Evolutionary conservation across 2,888 invertebrate species (phyloP), one percentile per base, ranked within the genome.

Genomic region (Galerucella calmariensis): DNA sequence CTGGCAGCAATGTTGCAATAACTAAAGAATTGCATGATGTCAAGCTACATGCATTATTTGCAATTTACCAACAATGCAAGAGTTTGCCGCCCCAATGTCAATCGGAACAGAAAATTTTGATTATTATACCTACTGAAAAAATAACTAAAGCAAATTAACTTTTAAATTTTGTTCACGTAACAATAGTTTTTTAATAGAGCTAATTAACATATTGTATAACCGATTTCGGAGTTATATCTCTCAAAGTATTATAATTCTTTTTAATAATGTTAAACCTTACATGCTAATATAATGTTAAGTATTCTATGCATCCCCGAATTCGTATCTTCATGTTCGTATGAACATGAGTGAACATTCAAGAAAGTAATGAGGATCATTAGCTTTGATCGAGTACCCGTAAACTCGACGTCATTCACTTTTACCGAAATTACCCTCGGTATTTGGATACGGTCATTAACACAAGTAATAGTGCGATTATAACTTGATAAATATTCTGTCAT

Each of bases 281-380:
- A n/a, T n/a, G 16, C 56, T 20, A 56, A 56, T 35, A 61, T 61
- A 27, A 61, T 35, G n/a, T 35, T 9, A 61, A 61, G 35, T 61
- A 14, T 61, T 35, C 35, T 35, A 61, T 61, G 35, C 35, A 61
- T 61, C n/a, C 61, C 8, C 35, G 35, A 61, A 35, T 61, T 14
- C 61, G 20, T 56, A 14, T 20, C 56, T 56, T 20, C 8, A 56
- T 56, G 56, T 56, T 56, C 56, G 16, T 56, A 56, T 56, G 20
- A 56, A 9, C 81, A 80, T 81, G 76, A 80, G 73, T 77, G 80
- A 78, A 63, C 80, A 77, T 81, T 83, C 80, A 79, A 83, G 81
- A 79, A 78, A 78, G 77, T 83, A 83, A 84, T 83, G 83, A 83
- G 82, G 79, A 78, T 82, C 82, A 82, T 83, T 82, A 81, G 80